Base-by-base conservation (phyloP, 2,888 invertebrate species). In the Acholoe squamosa region DNA sequence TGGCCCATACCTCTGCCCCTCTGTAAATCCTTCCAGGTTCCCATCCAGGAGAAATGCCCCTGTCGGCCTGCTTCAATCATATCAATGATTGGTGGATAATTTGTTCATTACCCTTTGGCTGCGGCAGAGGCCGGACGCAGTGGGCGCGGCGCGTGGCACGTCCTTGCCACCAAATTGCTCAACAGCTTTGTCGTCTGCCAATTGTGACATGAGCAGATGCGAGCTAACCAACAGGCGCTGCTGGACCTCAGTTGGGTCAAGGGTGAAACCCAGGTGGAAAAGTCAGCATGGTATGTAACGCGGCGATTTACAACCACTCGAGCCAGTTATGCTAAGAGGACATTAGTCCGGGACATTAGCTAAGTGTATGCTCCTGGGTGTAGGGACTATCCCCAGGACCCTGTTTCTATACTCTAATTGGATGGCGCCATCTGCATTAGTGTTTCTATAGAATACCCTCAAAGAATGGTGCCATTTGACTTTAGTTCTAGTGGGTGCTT, bases 11-110 rank as follows among this genome's bases (percentile, higher is more conserved):
- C 5, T 19, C 61, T 5, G 3, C 31, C 76, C 76, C 61, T 25
- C 16, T 19, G 3, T 1, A 5, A 25, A n/a, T 19, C 16, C 61
- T 19, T n/a, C 61, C 77, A n/a, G 34, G 31, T 33, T 31, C 33
- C 77, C 5, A 28, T 28, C 77, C 34, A n/a, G 43, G 25, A 16
- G 34, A 14, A 16, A 43, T 43, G 43, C 43, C 31, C 28, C 14
- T 5, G 28, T 16, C 25, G 76, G 28, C 31, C 28, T 16, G 52
- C 52, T 43, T 84, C 86, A 86, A 86, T 86, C 54, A 54, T 56
- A 54, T 25, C 86, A 22, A 52, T 86, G 86, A 86, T 86, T 86
- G 86, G 86, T 52, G 25, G 86, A 86, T 86, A 86, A 86, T 86
- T 86, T 86, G 86, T 86, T 86, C 86, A 86, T 54, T 86, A 54